A percentile compares a stretch with the other conserved stretches of the same genome.
Evolutionary conservation across 2,113 vertebrate species (phyloP).

Genomic region (Taurulus bubalis): DNA sequence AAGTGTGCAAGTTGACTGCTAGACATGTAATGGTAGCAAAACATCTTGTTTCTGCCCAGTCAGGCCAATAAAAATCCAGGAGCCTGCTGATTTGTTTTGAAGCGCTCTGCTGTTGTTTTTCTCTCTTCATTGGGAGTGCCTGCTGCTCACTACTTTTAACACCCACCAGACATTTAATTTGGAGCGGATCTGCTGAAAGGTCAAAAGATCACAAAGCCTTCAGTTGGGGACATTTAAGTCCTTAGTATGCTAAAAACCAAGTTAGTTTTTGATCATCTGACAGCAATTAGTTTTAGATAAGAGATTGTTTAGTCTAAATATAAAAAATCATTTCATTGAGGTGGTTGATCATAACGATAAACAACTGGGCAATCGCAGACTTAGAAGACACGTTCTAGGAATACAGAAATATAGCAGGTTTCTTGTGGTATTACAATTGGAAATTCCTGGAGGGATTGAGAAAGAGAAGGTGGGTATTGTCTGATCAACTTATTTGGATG

Average conservation of each 20-base stretch:
- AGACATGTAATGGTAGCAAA: slow-evolving; percentile 42
- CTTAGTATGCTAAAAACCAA: no score
- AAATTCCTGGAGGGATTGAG: neutral
- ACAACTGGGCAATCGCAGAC: neutral
- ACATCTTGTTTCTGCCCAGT: slow-evolving; percentile 45
- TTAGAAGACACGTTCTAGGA: neutral
- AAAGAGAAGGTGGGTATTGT: neutral
- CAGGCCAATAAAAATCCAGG: slow-evolving; percentile 54
- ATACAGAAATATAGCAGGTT: neutral
- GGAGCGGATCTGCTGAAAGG: slow-evolving; percentile 49
- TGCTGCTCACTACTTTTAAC: slow-evolving; percentile 60
- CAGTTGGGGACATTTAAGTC: slow-evolving; percentile 1
- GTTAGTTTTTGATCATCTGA: neutral
- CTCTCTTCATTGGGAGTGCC: slow-evolving; percentile 25
- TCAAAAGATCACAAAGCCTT: slow-evolving; percentile 38
- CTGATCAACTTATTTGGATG: neutral
- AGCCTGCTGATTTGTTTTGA: slow-evolving; percentile 43
- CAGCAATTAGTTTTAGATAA: neutral
- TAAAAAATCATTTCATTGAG: neutral
- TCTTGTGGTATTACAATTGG: neutral
- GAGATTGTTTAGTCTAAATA: neutral
- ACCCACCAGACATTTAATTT: slow-evolving; percentile 44
- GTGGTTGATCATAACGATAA: neutral
- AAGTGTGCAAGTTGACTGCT: slow-evolving; percentile 1
- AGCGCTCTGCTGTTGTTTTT: slow-evolving; percentile 46